Base-by-base conservation (phyloP, 2,888 invertebrate genomes). In the Mongoloraphidia duomilia region DNA sequence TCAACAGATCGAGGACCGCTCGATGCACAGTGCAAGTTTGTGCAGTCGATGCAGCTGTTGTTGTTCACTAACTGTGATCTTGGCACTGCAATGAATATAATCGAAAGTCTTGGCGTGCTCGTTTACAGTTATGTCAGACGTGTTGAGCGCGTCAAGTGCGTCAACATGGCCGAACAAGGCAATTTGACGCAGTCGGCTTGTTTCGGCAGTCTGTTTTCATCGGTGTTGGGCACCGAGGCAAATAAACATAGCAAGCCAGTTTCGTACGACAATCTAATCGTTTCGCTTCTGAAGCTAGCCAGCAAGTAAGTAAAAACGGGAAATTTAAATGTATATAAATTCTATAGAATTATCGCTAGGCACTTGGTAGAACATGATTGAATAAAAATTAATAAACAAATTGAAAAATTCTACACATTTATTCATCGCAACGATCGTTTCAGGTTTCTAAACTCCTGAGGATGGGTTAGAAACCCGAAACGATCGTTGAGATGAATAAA, bases 171-270 rank as follows among this genome's bases (percentile, higher is more conserved):
- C 2, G 74, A 76, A 56, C 67, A 69, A 13, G 65, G 67, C 50
- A 70, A 64, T 54, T 68, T 72, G 51, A 26, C 26, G 26, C 70
- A 73, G 49, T 68, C 73, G 34, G 77, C 77, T 54, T 76, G 77
- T 47, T 80, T 84, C 54, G 84, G 84, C 57, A 86, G 86, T 50
- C 70, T 87, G 55, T 84, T 88, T 67, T 84, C 85, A 2, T 84
- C 78, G 51, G 79, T 83, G 9, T 68, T 84, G 44, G 78, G 83
- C 0, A 75, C 77, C 0, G 79, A 79, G 57, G 68, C 74, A 11
- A 68, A 70, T 47, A 75, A 76, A 57, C 76, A 78, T 60, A 76
- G 76, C 66, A 73, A 80, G 62, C 79, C 70, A 47, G 81, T 84
- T 36, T 78, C 80, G 42, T 81, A 84, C 65, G 82, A 82, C 59